Percentiles rank a stretch among this genome's conserved stretches.
Conservation (phyloP, 37 sponge, comb jelly and placozoan species). For the Aplysina aerophoba region DNA sequence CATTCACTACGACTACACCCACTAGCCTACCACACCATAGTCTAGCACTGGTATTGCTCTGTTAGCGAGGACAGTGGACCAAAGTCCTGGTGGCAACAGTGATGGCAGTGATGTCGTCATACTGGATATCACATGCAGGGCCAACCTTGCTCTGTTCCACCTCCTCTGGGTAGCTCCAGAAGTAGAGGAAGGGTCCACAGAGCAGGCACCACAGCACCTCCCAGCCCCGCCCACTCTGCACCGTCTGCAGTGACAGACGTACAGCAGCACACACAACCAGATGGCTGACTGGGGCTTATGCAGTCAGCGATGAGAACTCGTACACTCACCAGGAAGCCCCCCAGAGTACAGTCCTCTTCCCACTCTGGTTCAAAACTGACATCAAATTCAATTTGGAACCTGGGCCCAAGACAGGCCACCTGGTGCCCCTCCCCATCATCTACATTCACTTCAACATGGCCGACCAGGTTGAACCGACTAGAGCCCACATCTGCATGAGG, state of each 20-base stretch:
- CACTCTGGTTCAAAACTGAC: constrained; percentile 8
- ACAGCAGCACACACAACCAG: too few species aligned
- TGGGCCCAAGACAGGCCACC: background rate
- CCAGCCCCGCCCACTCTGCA: background rate
- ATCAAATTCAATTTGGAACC: background rate
- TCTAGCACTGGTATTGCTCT: too few species aligned
- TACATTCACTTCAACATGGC: too few species aligned
- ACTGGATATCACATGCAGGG: background rate
- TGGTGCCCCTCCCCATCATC: too few species aligned
- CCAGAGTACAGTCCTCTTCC: background rate
- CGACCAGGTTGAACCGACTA: too few species aligned
- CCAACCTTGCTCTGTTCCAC: background rate
- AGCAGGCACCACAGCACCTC: constrained; percentile 17
- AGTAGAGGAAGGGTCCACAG: background rate
- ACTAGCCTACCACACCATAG: too few species aligned
- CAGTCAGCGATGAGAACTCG: background rate
- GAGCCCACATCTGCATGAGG: too few species aligned
- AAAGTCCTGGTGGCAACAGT: too few species aligned
- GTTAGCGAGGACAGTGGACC: too few species aligned
- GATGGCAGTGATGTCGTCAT: too few species aligned
- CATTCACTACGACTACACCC: too few species aligned
- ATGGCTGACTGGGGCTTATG: too few species aligned
- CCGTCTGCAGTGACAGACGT: background rate
- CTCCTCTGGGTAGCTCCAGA: constrained; percentile 28
- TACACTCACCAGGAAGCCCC: constrained; percentile 2